Evolutionary conservation across 2,888 invertebrate species (phyloP).

Genomic region (Caenorhabditis angaria): DNA sequence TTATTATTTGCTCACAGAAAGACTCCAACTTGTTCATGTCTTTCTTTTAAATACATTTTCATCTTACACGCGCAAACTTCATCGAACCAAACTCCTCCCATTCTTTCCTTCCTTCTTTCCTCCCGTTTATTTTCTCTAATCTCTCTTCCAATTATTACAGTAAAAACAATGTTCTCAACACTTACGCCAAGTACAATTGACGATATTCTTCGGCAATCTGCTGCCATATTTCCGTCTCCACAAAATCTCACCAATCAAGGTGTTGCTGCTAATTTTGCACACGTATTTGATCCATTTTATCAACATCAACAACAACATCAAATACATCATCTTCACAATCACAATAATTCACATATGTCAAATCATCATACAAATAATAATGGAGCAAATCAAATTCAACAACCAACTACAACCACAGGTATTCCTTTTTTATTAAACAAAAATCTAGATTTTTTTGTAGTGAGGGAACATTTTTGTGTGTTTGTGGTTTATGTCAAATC

Average conservation of each 20-base stretch:
- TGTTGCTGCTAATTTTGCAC: not conserved
- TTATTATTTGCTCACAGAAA: too few relatives aligned
- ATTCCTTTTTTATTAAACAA: too few relatives aligned
- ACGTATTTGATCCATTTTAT: not conserved
- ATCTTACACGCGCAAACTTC: not conserved
- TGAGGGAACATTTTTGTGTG: too few relatives aligned
- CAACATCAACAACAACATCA: not conserved
- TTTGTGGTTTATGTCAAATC: too few relatives aligned
- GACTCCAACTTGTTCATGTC: not conserved
- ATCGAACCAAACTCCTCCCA: not conserved
- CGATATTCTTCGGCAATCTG: constrained; percentile 44
- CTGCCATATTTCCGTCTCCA: constrained; percentile 18
- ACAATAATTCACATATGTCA: too few relatives aligned
- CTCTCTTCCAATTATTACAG: constrained; percentile 14
- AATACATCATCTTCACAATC: not conserved
- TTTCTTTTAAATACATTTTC: not conserved
- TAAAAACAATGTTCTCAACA: constrained; percentile 34
- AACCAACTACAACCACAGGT: too few relatives aligned
- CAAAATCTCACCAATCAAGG: constrained; percentile 8
- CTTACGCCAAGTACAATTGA: constrained; percentile 39
- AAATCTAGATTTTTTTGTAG: too few relatives aligned
- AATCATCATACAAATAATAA: too few relatives aligned
- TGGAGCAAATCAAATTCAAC: too few relatives aligned
- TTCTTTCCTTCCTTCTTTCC: too few relatives aligned
- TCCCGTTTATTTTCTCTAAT: constrained; percentile 11